Evolutionary conservation across 1,140 invertebrate species (phyloP).

Genomic region (Drosophila persimilis): DNA sequence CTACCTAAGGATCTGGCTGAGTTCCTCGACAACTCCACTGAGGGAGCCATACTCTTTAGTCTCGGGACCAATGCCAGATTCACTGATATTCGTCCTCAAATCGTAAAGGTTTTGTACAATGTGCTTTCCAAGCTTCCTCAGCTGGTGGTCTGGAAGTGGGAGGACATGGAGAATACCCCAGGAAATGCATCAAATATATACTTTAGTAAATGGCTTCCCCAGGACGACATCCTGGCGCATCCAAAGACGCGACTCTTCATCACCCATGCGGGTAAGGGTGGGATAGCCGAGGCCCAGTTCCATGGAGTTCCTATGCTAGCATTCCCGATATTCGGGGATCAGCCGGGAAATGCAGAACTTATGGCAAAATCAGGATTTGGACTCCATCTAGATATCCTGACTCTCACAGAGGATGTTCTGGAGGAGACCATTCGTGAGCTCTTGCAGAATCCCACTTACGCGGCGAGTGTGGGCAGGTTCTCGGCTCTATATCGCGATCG

Average conservation of each 20-base stretch:
- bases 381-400: conserved; percentile 70
- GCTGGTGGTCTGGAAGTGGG: conserved; percentile 86
- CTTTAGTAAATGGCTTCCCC: conserved; percentile 88
- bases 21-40: conserved; percentile 83
- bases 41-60: conserved; percentile 86
- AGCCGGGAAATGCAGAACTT: conserved; percentile 84
- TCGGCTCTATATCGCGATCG: conserved; percentile 71
- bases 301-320: conserved; percentile 89
- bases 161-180: conserved; percentile 84
- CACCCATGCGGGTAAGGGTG: conserved; percentile 89
- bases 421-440: conserved; percentile 45
- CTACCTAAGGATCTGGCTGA: conserved; percentile 83
- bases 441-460: conserved; percentile 54
- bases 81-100: conserved; percentile 78
- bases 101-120: conserved; percentile 81
- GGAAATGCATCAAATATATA: conserved; percentile 86
- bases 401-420: conserved; percentile 81
- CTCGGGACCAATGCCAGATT: conserved; percentile 85
- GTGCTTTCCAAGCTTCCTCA: conserved; percentile 84
- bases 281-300: conserved; percentile 88
- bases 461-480: conserved; percentile 48
- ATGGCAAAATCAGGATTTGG: conserved; percentile 83
- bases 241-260: conserved; percentile 88
- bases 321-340: conserved; percentile 87
- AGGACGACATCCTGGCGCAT: conserved; percentile 88